Conservation (phyloP, 2,888 invertebrate genomes). For the Acheta domesticus region DNA sequence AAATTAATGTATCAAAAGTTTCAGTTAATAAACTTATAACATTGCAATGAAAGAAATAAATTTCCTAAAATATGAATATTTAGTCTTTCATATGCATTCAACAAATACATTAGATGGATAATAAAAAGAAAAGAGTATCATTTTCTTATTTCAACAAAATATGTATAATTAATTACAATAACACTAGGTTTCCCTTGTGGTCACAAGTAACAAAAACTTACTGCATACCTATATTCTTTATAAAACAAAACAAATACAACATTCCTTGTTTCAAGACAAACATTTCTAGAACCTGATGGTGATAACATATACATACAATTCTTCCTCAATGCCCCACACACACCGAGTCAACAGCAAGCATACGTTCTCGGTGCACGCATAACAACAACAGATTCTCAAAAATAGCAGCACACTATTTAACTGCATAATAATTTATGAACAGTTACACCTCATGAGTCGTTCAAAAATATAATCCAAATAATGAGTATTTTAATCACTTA, state of each 20-base stretch:
- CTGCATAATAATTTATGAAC: neutral
- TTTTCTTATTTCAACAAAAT: conserved; percentile 2
- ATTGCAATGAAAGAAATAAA: conserved; percentile 8
- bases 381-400: conserved; percentile 18
- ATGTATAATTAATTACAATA: conserved; percentile 18
- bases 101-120: neutral
- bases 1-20: neutral
- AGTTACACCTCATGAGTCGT: neutral
- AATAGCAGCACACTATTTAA: conserved; percentile 9
- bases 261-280: conserved; percentile 22
- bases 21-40: neutral
- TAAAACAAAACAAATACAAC: conserved; percentile 10
- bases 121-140: neutral
- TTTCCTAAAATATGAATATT: neutral
- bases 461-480: neutral
- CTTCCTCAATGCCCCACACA: neutral
- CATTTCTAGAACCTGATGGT: conserved; percentile 25
- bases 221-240: neutral
- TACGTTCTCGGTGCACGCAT: neutral
- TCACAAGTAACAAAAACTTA: too few species aligned
- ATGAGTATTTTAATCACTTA: conserved; percentile 18
- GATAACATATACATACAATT: conserved; percentile 26
- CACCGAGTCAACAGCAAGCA: neutral
- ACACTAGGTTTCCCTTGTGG: neutral
- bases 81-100: conserved; percentile 10